phyloP scores from a whole-genome alignment of 2,113 vertebrate species.

The Loxodonta africana region DNA sequence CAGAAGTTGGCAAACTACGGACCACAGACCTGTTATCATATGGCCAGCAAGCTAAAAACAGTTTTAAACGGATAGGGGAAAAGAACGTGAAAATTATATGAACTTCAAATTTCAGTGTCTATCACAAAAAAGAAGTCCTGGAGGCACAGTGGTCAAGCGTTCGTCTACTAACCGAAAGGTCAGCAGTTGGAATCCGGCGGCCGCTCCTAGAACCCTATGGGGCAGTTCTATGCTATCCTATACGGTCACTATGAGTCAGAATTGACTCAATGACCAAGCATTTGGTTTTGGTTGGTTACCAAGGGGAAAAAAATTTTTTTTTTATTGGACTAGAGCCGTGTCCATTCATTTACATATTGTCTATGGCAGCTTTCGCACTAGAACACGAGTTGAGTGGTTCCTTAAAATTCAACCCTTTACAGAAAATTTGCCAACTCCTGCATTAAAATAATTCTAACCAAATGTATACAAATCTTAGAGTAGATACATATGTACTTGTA shows the following conservation, averaged over 20 bases:
- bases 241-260: too few species aligned
- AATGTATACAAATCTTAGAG: not conserved
- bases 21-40: not conserved
- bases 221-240: too few species aligned
- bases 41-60: not conserved
- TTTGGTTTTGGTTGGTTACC: too few species aligned
- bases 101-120: constrained; percentile 50
- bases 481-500: not conserved
- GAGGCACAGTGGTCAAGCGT: too few species aligned
- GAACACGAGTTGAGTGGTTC: not conserved
- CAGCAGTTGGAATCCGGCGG: too few species aligned
- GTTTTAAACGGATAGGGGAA: not conserved
- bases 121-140: not conserved
- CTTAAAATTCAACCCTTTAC: not conserved
- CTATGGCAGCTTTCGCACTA: not conserved
- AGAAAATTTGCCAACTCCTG: not conserved
- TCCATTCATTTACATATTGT: not conserved
- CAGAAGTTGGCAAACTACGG: not conserved
- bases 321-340: not conserved
- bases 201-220: too few species aligned
- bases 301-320: not conserved
- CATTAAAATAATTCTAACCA: constrained; percentile 32
- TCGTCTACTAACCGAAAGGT: too few species aligned
- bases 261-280: too few species aligned
- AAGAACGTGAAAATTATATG: not conserved